Conservation (phyloP, 2,113 vertebrate species). For the Cyprinodon variegatus region DNA sequence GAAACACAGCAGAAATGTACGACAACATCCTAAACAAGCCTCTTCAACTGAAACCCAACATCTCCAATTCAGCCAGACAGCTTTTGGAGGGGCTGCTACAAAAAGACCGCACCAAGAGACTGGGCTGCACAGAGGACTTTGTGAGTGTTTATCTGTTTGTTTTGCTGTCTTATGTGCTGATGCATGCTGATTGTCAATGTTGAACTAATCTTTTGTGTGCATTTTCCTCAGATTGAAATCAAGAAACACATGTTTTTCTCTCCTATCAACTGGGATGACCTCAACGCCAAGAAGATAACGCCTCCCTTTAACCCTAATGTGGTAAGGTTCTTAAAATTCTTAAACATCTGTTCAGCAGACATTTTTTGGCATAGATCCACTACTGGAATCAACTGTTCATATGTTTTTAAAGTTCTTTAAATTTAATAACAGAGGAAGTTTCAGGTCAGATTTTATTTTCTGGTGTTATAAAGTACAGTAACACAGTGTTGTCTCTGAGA, state of each 20-base stretch:
- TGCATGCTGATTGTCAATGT: neutral
- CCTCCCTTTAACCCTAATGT: conserved; percentile 99
- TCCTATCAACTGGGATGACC: conserved; percentile 98
- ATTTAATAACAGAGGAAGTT: neutral
- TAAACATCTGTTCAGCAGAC: neutral
- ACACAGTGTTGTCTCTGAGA: no score
- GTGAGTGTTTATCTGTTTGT: conserved; percentile 80
- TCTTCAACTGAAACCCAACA: conserved; percentile 97
- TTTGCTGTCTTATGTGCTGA: neutral
- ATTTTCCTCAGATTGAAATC: conserved; percentile 89
- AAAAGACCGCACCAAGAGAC: conserved; percentile 93
- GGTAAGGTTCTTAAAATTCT: conserved; percentile 78
- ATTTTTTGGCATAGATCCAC: neutral
- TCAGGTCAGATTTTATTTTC: no score
- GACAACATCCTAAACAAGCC: conserved; percentile 99
- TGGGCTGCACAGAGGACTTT: conserved; percentile 95
- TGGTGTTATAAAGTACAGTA: no score
- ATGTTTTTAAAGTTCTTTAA: neutral
- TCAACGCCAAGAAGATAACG: conserved; percentile 97
- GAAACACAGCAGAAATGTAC: conserved; percentile 98
- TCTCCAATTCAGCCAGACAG: conserved; percentile 93
- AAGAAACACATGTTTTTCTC: conserved; percentile 98
- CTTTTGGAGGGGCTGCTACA: conserved; percentile 95
- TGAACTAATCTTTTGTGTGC: conserved; percentile 36
- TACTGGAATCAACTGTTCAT: neutral